These are phyloP conservation scores for Spilarctia lutea DNA, from an alignment of 2,888 invertebrate genomes.

Conservation along the genomic window DNA sequence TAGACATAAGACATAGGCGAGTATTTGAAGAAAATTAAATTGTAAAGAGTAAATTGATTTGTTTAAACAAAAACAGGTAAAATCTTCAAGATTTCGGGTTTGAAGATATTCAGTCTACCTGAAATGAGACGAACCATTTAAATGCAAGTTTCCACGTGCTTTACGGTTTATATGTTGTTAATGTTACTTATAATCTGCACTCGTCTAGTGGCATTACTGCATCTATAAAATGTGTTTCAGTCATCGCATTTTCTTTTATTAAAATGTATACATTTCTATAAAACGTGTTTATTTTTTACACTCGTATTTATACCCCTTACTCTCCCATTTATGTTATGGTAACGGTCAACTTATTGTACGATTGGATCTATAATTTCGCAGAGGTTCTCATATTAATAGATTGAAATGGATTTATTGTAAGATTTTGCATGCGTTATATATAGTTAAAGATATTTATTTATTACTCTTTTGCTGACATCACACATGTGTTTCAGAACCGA, in stretches of 20 bases:
- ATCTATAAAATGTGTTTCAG: conserved; percentile 1
- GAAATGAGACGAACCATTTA: not conserved
- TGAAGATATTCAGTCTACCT: not conserved
- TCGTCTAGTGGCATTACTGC: not conserved
- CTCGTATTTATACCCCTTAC: not conserved
- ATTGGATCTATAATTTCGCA: not conserved
- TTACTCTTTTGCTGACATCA: conserved; percentile 6
- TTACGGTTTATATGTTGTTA: not conserved
- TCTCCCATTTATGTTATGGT: not conserved
- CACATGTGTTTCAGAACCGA: conserved; percentile 71
- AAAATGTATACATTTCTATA: not conserved
- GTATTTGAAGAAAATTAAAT: too few relatives aligned
- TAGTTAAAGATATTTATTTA: not conserved
- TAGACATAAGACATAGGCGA: too few relatives aligned
- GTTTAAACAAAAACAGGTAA: not conserved
- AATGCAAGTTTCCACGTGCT: not conserved
- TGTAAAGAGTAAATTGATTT: not conserved
- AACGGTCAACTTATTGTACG: not conserved
- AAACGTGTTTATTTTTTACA: not conserved
- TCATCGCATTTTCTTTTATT: not conserved
- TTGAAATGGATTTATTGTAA: not conserved
- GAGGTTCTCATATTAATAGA: not conserved
- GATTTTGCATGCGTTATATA: not conserved
- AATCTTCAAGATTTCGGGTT: not conserved
- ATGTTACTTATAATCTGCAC: not conserved